Percentiles rank a stretch among this genome's conserved stretches.
phyloP scores from a whole-genome alignment of 1,140 invertebrate genomes.

The Drosophila navojoa region DNA sequence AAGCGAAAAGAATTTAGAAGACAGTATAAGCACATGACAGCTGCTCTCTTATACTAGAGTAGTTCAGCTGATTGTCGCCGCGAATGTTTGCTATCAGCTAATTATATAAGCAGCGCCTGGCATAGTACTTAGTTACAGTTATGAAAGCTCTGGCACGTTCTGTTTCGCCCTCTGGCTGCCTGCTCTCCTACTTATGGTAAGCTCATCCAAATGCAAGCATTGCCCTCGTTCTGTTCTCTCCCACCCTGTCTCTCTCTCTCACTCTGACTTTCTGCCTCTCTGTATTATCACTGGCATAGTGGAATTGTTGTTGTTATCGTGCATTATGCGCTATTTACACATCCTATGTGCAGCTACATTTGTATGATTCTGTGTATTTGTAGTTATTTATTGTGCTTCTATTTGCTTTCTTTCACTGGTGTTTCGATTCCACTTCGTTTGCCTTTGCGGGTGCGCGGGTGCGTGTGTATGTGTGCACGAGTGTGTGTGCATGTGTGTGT shows the following conservation, averaged over 20 bases:
- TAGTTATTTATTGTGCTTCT: constrained; percentile 24
- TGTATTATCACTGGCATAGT: constrained; percentile 41
- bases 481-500: constrained; percentile 15
- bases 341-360: constrained; percentile 4
- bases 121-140: constrained; percentile 5
- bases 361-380: neutral
- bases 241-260: constrained; percentile 15
- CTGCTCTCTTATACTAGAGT: neutral
- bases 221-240: constrained; percentile 22
- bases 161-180: neutral
- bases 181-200: constrained; percentile 14
- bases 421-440: constrained; percentile 72
- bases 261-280: neutral
- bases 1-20: too few species aligned
- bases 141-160: constrained; percentile 31
- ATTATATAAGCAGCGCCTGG: constrained; percentile 29
- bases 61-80: constrained; percentile 4
- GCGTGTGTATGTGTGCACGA: constrained; percentile 1
- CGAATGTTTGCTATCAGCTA: constrained; percentile 40
- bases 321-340: constrained; percentile 55
- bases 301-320: constrained; percentile 56
- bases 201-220: constrained; percentile 14
- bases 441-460: constrained; percentile 1
- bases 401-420: constrained; percentile 61
- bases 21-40: too few species aligned